These are phyloP conservation scores for Rissa tridactyla DNA, from an alignment of 2,113 vertebrate genomes.

Conservation along the genomic window DNA sequence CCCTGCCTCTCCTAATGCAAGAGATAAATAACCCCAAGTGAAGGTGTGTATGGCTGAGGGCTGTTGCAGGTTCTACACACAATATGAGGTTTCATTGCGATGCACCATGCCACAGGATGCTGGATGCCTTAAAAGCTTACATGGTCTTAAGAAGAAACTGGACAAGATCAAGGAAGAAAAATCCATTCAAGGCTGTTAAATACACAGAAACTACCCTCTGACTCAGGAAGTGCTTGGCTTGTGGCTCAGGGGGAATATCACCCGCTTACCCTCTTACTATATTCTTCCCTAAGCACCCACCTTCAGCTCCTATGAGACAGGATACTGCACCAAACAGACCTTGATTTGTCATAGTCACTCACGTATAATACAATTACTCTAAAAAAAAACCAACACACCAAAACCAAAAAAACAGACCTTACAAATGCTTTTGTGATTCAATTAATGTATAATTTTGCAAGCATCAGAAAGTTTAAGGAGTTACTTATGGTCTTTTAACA, in stretches of 20 bases:
- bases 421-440: background rate
- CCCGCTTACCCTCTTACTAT: background rate
- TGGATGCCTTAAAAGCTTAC: background rate
- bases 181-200: background rate
- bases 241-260: background rate
- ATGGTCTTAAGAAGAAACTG: background rate
- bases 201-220: background rate
- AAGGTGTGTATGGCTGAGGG: rapidly evolving
- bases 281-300: background rate
- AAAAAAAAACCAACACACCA: background rate
- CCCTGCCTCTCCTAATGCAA: background rate
- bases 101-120: background rate
- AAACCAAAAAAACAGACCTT: background rate
- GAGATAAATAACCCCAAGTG: background rate
- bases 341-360: background rate
- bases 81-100: background rate
- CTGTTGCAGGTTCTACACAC: background rate
- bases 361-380: background rate
- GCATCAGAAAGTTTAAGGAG: background rate
- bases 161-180: background rate
- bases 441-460: background rate
- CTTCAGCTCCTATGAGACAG: background rate
- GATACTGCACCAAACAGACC: background rate
- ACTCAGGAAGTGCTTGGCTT: background rate
- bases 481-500: background rate